Base-by-base conservation (phyloP, 2,113 vertebrate genomes). In the Isichthys henryi region DNA sequence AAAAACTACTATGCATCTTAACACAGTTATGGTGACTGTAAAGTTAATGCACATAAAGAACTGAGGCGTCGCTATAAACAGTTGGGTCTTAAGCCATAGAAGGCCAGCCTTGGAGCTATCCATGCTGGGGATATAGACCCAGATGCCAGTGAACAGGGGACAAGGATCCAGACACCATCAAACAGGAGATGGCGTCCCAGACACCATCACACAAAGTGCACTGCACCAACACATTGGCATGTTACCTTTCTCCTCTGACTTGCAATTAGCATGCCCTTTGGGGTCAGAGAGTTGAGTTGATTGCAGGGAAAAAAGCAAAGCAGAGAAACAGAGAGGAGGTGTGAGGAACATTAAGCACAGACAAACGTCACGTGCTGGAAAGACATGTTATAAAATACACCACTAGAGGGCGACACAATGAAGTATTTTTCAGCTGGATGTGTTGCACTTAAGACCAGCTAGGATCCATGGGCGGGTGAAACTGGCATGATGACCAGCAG, bases 181-280 rank as follows among this genome's bases (percentile, higher is more conserved):
- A 45, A 39, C 39, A 39, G 39, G 39, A 39, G 39, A 39, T 39
- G 39, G 39, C 1, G 35, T 39, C 35, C 39, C 39, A 39, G 39
- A 39, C 39, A 39, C 39, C 39, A 39, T 39, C 35, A 66, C 45
- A 87, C 27, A 74, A 70, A n/a, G 58, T 1, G 39, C 31, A 56
- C 50, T 23, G 31, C 17, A 88, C 13, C 3, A 10, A 21, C 2
- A 70, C 17, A 10, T 10, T n/a, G 46, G n/a, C 50, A 45, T 43
- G 52, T 92, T 90, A 92, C 91, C 91, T 92, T 90, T 91, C 52
- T 91, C 90, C 88, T 90, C 90, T 86, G 91, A 89, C 87, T 91
- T 91, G 91, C 43, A 91, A 90, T 77, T 90, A 77, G 91, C 90
- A 91, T 89, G 89, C 52, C 89, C 91, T 92, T 92, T 90, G 88